phyloP scores from a whole-genome alignment of 1,140 invertebrate species.

The Temnothorax nylanderi region DNA sequence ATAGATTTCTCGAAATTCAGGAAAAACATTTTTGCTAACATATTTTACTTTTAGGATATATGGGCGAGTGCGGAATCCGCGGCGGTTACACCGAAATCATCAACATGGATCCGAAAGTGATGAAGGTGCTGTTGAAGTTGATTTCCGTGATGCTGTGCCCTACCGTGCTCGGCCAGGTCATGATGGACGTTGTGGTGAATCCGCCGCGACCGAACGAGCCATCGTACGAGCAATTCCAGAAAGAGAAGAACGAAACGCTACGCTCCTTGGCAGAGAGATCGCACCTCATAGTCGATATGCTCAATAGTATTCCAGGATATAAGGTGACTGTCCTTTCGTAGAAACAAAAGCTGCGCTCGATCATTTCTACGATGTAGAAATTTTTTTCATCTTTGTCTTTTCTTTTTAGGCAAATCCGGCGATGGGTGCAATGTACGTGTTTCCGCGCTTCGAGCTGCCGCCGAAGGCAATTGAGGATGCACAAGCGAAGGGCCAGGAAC shows the following conservation, averaged over 20 bases:
- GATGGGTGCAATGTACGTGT: slow-evolving; percentile 98
- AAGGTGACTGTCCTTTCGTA: slow-evolving; percentile 87
- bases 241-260: slow-evolving; percentile 94
- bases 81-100: slow-evolving; percentile 97
- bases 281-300: slow-evolving; percentile 94
- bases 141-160: slow-evolving; percentile 98
- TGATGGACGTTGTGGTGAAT: slow-evolving; percentile 90
- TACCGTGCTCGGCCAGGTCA: slow-evolving; percentile 95
- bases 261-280: slow-evolving; percentile 91
- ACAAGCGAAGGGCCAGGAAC: slow-evolving; percentile 89
- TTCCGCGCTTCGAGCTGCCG: slow-evolving; percentile 93
- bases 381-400: background rate
- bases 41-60: slow-evolving; percentile 86
- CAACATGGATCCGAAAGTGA: slow-evolving; percentile 94
- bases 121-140: slow-evolving; percentile 94
- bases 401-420: slow-evolving; percentile 87
- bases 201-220: slow-evolving; percentile 94
- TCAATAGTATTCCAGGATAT: slow-evolving; percentile 97
- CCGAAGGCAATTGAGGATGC: slow-evolving; percentile 93
- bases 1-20: background rate
- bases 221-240: slow-evolving; percentile 91
- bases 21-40: background rate
- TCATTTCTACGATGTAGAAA: background rate
- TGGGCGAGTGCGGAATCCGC: slow-evolving; percentile 96
- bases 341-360: background rate